Percentiles rank a stretch among this genome's conserved stretches.
phyloP scores from a whole-genome alignment of 2,113 vertebrate genomes.

The Ceratotherium simum region DNA sequence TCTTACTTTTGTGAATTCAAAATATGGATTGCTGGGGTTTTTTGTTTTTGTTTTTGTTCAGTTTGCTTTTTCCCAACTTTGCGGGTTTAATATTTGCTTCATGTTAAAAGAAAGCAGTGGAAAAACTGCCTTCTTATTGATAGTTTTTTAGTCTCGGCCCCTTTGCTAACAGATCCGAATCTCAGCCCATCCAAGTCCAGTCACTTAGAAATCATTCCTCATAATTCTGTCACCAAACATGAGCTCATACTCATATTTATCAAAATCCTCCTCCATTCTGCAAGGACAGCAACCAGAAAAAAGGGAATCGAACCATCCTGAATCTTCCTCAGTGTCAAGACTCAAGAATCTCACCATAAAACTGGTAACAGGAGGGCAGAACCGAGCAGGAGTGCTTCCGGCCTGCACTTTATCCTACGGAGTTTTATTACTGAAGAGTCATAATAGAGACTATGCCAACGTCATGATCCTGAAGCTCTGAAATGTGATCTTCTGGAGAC shows the following conservation, averaged over 20 bases:
- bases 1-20: constrained; percentile 53
- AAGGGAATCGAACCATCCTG: background rate
- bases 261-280: background rate
- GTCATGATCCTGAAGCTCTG: background rate
- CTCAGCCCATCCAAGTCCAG: background rate
- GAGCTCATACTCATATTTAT: background rate
- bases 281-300: background rate
- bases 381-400: background rate
- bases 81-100: constrained; percentile 8
- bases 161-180: constrained; percentile 4
- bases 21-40: background rate
- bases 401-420: background rate
- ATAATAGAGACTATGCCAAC: background rate
- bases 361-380: background rate
- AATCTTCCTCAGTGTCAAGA: background rate
- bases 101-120: constrained; percentile 38
- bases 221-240: constrained; percentile 23
- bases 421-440: background rate
- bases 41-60: background rate
- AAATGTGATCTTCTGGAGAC: background rate
- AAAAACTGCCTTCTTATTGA: constrained; percentile 36
- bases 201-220: constrained; percentile 5
- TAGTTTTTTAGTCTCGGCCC: background rate
- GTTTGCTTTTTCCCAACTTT: constrained; percentile 30
- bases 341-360: background rate